A percentile compares a stretch with the other conserved stretches of the same genome.
Evolutionary conservation across 2,888 invertebrate species (phyloP).

Genomic region (Stegophylla sp.): DNA sequence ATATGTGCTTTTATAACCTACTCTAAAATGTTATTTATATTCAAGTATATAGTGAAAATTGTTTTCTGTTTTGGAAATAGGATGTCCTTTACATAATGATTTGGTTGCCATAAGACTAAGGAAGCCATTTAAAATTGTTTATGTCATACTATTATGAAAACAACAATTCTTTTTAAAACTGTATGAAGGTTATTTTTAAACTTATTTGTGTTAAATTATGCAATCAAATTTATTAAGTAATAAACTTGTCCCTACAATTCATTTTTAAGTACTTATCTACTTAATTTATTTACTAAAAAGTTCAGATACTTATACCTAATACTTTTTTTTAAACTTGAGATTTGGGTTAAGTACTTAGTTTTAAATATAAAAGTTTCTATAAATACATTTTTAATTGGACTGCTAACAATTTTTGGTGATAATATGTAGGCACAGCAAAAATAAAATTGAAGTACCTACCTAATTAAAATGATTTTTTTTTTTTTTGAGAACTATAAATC

Average conservation of each 20-base stretch:
- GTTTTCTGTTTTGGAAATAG: background rate
- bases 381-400: no score
- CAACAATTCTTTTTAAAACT: constrained; percentile 4
- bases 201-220: background rate
- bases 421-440: no score
- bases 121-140: constrained; percentile 37
- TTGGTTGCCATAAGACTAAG: background rate
- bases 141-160: constrained; percentile 14
- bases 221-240: background rate
- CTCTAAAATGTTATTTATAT: background rate
- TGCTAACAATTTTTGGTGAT: no score
- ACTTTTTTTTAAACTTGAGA: no score
- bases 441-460: no score
- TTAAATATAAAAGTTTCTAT: no score
- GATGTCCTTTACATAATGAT: constrained; percentile 2
- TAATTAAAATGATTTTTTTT: no score
- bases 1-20: background rate
- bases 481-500: no score
- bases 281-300: background rate
- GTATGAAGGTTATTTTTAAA: constrained; percentile 8
- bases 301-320: background rate
- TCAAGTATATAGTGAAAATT: background rate
- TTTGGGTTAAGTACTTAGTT: no score
- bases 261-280: background rate
- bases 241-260: background rate